Evolutionary conservation across 1,140 invertebrate species (phyloP).

Genomic region (Parasteatoda tepidariorum): DNA sequence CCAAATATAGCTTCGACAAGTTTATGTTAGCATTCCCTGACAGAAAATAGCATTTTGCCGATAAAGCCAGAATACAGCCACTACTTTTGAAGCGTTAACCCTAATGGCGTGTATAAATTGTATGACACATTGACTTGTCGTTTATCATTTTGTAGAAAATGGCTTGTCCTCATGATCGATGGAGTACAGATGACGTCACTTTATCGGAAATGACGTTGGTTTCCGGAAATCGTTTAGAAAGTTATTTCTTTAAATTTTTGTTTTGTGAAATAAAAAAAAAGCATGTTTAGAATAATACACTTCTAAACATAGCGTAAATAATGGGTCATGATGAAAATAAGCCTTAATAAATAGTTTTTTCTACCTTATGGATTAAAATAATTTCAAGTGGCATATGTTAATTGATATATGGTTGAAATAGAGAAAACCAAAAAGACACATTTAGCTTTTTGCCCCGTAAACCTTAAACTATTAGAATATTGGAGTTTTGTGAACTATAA

Average conservation of each 20-base stretch:
- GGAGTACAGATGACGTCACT: slow-evolving; percentile 46
- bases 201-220: slow-evolving; percentile 48
- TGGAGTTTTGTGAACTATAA: too few relatives aligned
- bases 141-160: slow-evolving; percentile 60
- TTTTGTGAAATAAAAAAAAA: too few relatives aligned
- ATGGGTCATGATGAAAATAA: too few relatives aligned
- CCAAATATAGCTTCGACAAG: slow-evolving; percentile 35
- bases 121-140: slow-evolving; percentile 52
- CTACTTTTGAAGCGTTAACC: slow-evolving; percentile 37
- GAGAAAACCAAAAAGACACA: too few relatives aligned
- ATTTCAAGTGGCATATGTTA: too few relatives aligned
- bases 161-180: slow-evolving; percentile 57
- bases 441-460: too few relatives aligned
- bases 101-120: slow-evolving; percentile 54
- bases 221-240: slow-evolving; percentile 40
- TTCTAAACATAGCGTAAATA: too few relatives aligned
- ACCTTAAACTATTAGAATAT: too few relatives aligned
- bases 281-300: too few relatives aligned
- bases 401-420: too few relatives aligned
- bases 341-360: too few relatives aligned
- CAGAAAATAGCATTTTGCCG: slow-evolving; percentile 47
- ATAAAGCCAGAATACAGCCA: slow-evolving; percentile 10
- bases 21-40: slow-evolving; percentile 18
- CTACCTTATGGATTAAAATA: too few relatives aligned
- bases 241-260: background rate